Evolutionary conservation across 1,140 invertebrate species (phyloP).

Genomic region (Carcinoscorpius rotundicauda): DNA sequence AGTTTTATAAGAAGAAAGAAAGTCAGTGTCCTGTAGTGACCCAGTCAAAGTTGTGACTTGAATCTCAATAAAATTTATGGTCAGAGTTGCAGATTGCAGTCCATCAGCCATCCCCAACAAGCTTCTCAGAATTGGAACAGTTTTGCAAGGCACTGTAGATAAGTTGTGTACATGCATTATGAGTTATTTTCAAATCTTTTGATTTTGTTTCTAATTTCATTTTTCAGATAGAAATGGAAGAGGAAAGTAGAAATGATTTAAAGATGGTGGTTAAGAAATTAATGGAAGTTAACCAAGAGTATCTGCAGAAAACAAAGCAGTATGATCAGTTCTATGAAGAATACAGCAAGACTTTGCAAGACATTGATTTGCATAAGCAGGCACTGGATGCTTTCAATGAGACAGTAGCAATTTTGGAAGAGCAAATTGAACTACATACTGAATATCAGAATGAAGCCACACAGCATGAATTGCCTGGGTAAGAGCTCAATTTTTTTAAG

Average conservation of each 20-base stretch:
- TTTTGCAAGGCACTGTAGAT: conserved; percentile 1
- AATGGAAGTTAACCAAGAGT: conserved; percentile 57
- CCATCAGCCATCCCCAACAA: too few species aligned
- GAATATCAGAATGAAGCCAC: conserved; percentile 63
- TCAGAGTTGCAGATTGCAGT: too few species aligned
- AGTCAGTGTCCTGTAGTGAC: too few species aligned
- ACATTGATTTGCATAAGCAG: conserved; percentile 66
- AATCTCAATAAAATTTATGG: too few species aligned
- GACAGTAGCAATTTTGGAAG: conserved; percentile 73
- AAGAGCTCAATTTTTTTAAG: conserved; percentile 5
- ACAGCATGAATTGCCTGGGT: conserved; percentile 56
- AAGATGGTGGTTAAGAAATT: conserved; percentile 57
- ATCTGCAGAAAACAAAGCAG: conserved; percentile 52
- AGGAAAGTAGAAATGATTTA: conserved; percentile 54
- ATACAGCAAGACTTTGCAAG: conserved; percentile 52
- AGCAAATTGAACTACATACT: conserved; percentile 70
- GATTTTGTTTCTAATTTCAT: conserved; percentile 4
- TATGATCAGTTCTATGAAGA: conserved; percentile 61
- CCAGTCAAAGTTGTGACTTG: too few species aligned
- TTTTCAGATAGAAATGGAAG: conserved; percentile 46
- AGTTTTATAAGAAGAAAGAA: too few species aligned
- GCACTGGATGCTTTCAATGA: conserved; percentile 76
- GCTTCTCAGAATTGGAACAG: background rate
- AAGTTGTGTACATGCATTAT: background rate
- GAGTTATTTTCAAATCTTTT: background rate